Evolutionary conservation across 2,888 invertebrate species (phyloP), one percentile per base, ranked within the genome.

Genomic region (Chaitophorus viminalis): DNA sequence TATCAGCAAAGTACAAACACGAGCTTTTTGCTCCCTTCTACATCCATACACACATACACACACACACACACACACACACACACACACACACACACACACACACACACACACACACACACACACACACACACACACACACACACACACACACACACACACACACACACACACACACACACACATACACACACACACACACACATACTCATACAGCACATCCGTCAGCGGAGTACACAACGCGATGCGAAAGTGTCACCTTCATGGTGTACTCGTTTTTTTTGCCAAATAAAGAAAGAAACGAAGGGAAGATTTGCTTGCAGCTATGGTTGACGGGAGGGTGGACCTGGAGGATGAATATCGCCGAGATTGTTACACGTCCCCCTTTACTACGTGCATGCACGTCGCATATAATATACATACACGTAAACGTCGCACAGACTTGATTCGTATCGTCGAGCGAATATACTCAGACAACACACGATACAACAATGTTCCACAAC

Each of bases 1-100:
- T 86, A 86, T 86, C 85, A 86, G 77, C 77, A 78, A 46, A 68
- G 77, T 86, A 86, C 85, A 78, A 86, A 86, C 85, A 86, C 36
- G 68, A 78, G 78, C 76, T 84, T 76, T 84, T 83, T 84, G 84
- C 84, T 76, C 65, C 65, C 46, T 68, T 77, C 1, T n/a, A 74
- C 17, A 75, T 29, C 25, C 46, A 46, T 39, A 14, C 25, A 77
- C 33, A 46, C 18, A 78, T 18, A 33, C n/a, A 70, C 14, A 14
- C 54, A 21, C 33, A 60, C 74, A 36, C 70, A 0, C 60, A 60
- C 60, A 60, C 18, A 60, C 60, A 21, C 21, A 6, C 25, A 1
- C 36, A 21, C 65, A 9, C 36, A 8, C 21, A 6, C 46, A 46
- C 68, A 14, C 25, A 77, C 33, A 46, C 18, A 78, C 3, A 33